Evolutionary conservation across 1,140 invertebrate species (phyloP), one percentile per base, ranked within the genome.

Genomic region (Calycopis cecrops): DNA sequence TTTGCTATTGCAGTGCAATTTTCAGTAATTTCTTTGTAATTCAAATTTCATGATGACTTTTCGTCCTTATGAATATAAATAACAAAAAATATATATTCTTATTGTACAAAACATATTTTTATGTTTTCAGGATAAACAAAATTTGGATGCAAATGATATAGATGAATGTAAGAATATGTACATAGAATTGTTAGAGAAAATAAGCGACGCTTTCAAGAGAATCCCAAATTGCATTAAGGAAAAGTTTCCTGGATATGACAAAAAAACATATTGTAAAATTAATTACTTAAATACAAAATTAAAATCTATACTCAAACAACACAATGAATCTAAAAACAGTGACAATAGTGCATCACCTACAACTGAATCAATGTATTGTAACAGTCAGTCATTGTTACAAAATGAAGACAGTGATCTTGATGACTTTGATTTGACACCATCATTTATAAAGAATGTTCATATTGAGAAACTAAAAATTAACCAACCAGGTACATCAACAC

Each of bases 181-280:
- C 53, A 76, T 87, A 62, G 74, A 85, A 61, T 57, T 88, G 38
- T 68, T 88, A 66, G 85, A 88, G 60, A 87, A 78, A 73, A 75
- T 86, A 55, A 76, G 65, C 51, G 63, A 77, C 48, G 77, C 79
- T 12, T 88, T 88, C 67, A 78, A 85, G 56, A 82, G 67, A 76
- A 81, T 88, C 62, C 85, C 85, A 35, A 73, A 80, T 44, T 71
- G 62, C 57, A 75, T 86, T 2, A 80, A 80, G 67, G 71, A 80
- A 35, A 80, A 79, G 59, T 78, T 87, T 44, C 82, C 80, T 34
- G 84, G 84, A 6, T 88, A 82, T 60, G 69, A 85, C 42, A 73
- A 65, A 53, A 65, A 57, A 18, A 76, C 70, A 44, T 88, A 85
- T 56, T 62, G 65, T 3, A 81, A 78, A 71, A 68, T 87, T 18